Evolutionary conservation across 2,113 vertebrate species (phyloP).

Genomic region (Motacilla alba): DNA sequence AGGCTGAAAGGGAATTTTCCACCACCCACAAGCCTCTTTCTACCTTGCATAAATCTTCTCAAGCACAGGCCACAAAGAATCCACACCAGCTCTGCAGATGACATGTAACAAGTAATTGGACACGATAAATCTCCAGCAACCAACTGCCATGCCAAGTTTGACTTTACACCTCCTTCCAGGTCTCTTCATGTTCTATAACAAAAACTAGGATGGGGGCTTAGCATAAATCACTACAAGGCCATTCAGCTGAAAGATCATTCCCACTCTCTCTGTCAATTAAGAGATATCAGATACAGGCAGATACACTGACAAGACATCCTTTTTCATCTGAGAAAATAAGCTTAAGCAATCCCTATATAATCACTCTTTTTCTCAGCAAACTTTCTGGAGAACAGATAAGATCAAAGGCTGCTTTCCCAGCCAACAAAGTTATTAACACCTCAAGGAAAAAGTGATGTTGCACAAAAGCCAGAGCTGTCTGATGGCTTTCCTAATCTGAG

Average conservation of each 20-base stretch:
- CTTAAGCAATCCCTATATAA: background rate
- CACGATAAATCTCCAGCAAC: background rate
- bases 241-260: background rate
- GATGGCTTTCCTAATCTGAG: background rate
- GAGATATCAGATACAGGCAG: background rate
- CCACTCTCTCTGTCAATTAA: background rate
- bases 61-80: background rate
- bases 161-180: background rate
- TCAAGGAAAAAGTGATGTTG: background rate
- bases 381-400: constrained; percentile 3
- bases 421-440: background rate
- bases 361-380: background rate
- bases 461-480: background rate
- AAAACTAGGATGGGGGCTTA: background rate
- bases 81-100: background rate
- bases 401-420: constrained; percentile 29
- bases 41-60: background rate
- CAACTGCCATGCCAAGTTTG: background rate
- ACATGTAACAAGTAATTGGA: background rate
- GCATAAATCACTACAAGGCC: background rate
- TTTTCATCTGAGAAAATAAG: constrained; percentile 28
- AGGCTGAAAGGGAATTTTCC: constrained; percentile 45
- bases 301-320: background rate
- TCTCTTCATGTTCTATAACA: background rate
- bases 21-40: background rate